Base-by-base conservation (phyloP, 2,113 vertebrate species). In the Plotosus lineatus region DNA sequence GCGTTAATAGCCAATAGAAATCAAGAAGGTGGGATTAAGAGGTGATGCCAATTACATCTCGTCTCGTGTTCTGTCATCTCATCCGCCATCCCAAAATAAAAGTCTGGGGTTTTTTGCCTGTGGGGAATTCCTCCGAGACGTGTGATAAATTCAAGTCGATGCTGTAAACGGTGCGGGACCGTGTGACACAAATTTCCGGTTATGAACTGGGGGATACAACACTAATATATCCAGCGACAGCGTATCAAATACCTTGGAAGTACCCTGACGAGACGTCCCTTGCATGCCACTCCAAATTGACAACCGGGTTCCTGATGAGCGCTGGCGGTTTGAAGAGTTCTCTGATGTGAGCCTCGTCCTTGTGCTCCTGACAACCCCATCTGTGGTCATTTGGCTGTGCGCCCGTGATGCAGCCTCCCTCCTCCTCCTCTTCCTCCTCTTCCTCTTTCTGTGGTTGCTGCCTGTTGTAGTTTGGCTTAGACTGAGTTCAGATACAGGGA, bases 171-270 rank as follows among this genome's bases (percentile, higher is more conserved):
- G 40, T 44, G 40, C 44, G 40, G 40, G 65, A 69, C 40, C 40
- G 44, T 46, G 65, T 26, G 40, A 69, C 26, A 17, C 65, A 14
- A 26, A 66, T 69, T 69, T 58, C 2, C 7, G 75, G n/a, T n/a
- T n/a, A n/a, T n/a, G n/a, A n/a, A n/a, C n/a, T n/a, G n/a, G n/a
- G n/a, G n/a, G n/a, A n/a, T n/a, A n/a, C 56, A 83, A 89, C 80
- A 90, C 85, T 89, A 89, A 88, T 79, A 82, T 82, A 69, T 60
- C 68, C 60, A 77, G 26, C 11, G 48, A 11, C 28, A 38, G 21
- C 63, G 63, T 76, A 56, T 78, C 71, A 38, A 44, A 60, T 74
- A 51, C 42, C 79, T 69, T 6, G 50, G 26, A 60, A 31, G 56
- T 9, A 75, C 26, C 51, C 42, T 26, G 71, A 53, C 31, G n/a